A percentile compares a stretch with the other conserved stretches of the same genome.
These are phyloP conservation scores for Dromaius novaehollandiae DNA, from an alignment of 2,113 vertebrate genomes.

Conservation along the genomic window DNA sequence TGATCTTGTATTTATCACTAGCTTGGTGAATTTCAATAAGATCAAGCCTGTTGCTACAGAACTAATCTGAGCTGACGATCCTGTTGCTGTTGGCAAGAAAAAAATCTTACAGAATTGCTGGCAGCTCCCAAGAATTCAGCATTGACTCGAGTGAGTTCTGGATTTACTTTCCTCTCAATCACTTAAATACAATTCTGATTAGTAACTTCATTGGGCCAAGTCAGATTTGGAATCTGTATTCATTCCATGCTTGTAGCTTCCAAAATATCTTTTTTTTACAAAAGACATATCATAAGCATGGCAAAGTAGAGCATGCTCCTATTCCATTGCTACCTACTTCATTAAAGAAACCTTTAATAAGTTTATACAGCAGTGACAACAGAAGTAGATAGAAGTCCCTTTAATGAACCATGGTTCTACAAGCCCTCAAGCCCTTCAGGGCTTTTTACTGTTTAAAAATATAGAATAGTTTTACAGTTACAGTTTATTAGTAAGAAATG, in stretches of 20 bases:
- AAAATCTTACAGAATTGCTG: constrained; percentile 5
- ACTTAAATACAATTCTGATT: constrained; percentile 12
- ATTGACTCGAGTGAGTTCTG: constrained; percentile 1
- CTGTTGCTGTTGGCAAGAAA: constrained; percentile 31
- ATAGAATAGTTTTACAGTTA: not conserved
- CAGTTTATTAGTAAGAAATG: not conserved
- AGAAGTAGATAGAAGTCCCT: not conserved
- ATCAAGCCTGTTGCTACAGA: constrained; percentile 25
- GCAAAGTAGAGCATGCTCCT: not conserved
- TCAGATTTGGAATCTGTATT: not conserved
- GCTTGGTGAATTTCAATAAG: constrained; percentile 51
- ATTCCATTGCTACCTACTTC: not conserved
- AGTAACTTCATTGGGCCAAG: not conserved
- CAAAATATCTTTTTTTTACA: constrained; percentile 38
- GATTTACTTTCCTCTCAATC: not conserved
- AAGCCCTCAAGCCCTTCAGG: not conserved
- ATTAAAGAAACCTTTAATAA: not conserved
- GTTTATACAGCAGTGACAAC: not conserved
- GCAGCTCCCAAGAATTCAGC: constrained; percentile 47
- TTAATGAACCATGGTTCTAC: not conserved
- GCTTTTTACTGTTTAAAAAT: not conserved
- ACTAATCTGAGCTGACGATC: constrained; percentile 33
- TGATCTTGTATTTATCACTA: constrained; percentile 42
- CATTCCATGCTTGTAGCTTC: constrained; percentile 16
- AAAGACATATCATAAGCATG: constrained; percentile 30